Conservation (phyloP, 2,888 invertebrate genomes). For the Acrobasis consociella region DNA sequence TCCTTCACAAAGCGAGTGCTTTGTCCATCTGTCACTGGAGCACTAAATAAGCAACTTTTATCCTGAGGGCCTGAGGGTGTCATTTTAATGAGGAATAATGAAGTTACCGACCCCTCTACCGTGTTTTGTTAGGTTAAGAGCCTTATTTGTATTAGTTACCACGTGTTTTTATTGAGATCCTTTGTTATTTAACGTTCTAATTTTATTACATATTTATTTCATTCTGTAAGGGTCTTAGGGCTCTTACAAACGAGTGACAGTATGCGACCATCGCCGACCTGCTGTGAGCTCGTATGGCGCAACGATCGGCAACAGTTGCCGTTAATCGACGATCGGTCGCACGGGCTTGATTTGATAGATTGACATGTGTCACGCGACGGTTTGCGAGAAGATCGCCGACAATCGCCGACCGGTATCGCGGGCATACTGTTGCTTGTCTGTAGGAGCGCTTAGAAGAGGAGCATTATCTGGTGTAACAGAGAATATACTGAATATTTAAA, state of each 20-base stretch:
- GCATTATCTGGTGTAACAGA: too few relatives aligned
- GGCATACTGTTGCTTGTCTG: too few relatives aligned
- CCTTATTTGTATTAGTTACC: constrained; percentile 77
- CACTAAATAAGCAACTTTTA: constrained; percentile 76
- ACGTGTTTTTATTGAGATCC: constrained; percentile 61
- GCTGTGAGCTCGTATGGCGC: too few relatives aligned
- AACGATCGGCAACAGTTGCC: too few relatives aligned
- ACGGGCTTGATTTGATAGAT: too few relatives aligned
- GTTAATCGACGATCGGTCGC: too few relatives aligned
- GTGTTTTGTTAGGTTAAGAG: constrained; percentile 74
- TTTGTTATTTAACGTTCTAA: constrained; percentile 33
- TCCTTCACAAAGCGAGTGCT: constrained; percentile 53
- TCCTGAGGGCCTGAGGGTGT: constrained; percentile 65
- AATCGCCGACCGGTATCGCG: too few relatives aligned
- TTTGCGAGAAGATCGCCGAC: too few relatives aligned
- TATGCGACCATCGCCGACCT: too few relatives aligned
- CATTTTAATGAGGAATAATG: constrained; percentile 79
- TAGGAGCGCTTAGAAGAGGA: too few relatives aligned
- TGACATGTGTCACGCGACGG: too few relatives aligned
- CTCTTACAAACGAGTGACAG: too few relatives aligned
- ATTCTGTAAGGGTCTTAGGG: not conserved
- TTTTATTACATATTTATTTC: constrained; percentile 26
- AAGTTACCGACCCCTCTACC: constrained; percentile 62
- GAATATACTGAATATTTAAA: not conserved
- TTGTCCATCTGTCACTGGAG: constrained; percentile 71